Base-by-base conservation (phyloP, 2,888 invertebrate genomes). In the Platerodrilus igneus region DNA sequence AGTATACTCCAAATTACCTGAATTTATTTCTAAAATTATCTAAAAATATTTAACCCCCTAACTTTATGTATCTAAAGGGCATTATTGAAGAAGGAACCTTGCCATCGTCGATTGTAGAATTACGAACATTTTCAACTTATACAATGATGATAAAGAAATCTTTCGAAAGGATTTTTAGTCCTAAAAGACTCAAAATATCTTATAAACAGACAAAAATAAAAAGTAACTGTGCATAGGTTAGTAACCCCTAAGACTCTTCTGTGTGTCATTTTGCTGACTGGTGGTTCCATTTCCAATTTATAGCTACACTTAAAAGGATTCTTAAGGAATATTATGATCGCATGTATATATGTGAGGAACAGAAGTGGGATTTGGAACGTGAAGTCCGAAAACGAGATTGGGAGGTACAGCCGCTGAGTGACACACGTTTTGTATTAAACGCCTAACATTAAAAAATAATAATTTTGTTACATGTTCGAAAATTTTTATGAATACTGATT, bases 331-430 rank as follows among this genome's bases (percentile, higher is more conserved):
- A 94, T 83, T 86, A 88, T 85, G 86, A 89, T 76, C 91, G 92
- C 81, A 85, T 95, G 83, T 86, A 86, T 83, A 80, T 85, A 79
- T 89, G 94, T 83, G 96, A 96, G 83, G 88, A 91, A 79, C 92
- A 93, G 79, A 96, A 96, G 83, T 97, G 95, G 87, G 97, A 97
- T 87, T 92, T 97, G 89, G 97, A 97, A 86, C 87, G 89, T 80
- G 92, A 94, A 84, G 94, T 96, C 80, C 87, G 93, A 79, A 94
- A 92, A 82, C 93, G 93, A 84, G 96, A 96, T 80, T 94, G 88
- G 81, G 96, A 96, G 92, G 95, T 95, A 86, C 83, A 81, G 47
- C 53, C 47, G 33, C 41, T 40, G 45, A 45, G 40, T 45, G 45
- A 45, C 45, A 45, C 45, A 45, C 45, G n/a, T n/a, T n/a, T n/a